phyloP scores from a whole-genome alignment of 2,888 invertebrate genomes.

The Drosophila quinaria region DNA sequence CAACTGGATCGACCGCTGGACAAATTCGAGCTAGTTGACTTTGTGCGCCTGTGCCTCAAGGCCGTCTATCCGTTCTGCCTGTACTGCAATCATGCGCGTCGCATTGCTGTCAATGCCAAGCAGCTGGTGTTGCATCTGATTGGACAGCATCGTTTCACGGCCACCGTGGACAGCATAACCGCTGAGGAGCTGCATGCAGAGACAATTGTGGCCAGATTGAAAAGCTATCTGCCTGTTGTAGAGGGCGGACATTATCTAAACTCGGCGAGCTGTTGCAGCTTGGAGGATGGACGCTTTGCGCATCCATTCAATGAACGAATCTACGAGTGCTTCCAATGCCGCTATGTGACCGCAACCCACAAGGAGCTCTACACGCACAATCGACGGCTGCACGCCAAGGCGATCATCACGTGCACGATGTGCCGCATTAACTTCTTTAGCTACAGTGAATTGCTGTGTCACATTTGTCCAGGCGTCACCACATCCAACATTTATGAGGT shows the following conservation, averaged over 20 bases:
- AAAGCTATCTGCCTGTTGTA: constrained; percentile 87
- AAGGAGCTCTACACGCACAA: constrained; percentile 95
- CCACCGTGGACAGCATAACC: constrained; percentile 91
- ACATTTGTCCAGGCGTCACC: constrained; percentile 92
- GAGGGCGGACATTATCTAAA: constrained; percentile 89
- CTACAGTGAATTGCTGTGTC: constrained; percentile 94
- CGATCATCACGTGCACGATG: constrained; percentile 93
- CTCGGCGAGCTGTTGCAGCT: constrained; percentile 89
- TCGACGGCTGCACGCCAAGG: constrained; percentile 94
- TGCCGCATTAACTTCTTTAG: constrained; percentile 95
- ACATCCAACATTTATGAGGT: constrained; percentile 87
- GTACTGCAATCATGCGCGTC: constrained; percentile 94
- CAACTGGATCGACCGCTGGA: constrained; percentile 91
- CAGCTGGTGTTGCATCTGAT: constrained; percentile 93
- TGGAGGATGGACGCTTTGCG: constrained; percentile 86
- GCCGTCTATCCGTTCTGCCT: constrained; percentile 90
- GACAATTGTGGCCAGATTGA: constrained; percentile 90
- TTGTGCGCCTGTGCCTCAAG: constrained; percentile 91
- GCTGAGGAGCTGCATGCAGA: constrained; percentile 91
- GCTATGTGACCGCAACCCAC: constrained; percentile 91
- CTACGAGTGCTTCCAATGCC: constrained; percentile 95
- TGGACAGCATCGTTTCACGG: constrained; percentile 92
- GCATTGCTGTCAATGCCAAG: constrained; percentile 93
- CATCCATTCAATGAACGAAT: constrained; percentile 87
- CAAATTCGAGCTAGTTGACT: constrained; percentile 90